A percentile compares a stretch with the other conserved stretches of the same genome.
Conservation (phyloP, 2,888 invertebrate species). For the Ditula angustiorana region DNA sequence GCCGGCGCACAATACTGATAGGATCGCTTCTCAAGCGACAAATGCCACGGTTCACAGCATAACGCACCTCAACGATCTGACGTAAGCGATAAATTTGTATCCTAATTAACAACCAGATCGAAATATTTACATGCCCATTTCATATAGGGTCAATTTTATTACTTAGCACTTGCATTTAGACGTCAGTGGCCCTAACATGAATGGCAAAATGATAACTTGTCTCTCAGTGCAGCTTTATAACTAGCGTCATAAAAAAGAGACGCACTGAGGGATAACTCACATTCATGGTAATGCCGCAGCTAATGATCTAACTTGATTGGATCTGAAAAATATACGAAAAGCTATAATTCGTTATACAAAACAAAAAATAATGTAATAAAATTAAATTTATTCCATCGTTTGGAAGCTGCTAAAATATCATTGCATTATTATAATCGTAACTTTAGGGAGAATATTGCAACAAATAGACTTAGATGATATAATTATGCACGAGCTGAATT, state of each 20-base stretch:
- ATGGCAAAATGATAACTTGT: too few relatives aligned
- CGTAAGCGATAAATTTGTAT: conserved; percentile 67
- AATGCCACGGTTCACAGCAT: conserved; percentile 53
- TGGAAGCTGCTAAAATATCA: conserved; percentile 33
- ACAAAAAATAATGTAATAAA: conserved; percentile 67
- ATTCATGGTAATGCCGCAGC: too few relatives aligned
- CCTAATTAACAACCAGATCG: conserved; percentile 71
- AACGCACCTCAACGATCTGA: conserved; percentile 61
- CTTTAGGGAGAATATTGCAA: conserved; percentile 80
- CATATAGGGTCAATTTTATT: conserved; percentile 47
- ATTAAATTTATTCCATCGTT: conserved; percentile 44
- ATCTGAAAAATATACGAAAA: conserved; percentile 61
- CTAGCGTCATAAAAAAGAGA: too few relatives aligned
- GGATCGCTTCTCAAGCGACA: conserved; percentile 37
- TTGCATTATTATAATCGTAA: conserved; percentile 51
- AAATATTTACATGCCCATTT: conserved; percentile 72
- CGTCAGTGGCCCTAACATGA: too few relatives aligned
- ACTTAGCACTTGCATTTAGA: conserved; percentile 40
- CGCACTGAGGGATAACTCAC: too few relatives aligned
- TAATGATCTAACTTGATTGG: conserved; percentile 63
- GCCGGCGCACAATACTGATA: conserved; percentile 37
- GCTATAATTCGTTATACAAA: conserved; percentile 63
- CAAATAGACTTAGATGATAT: conserved; percentile 67
- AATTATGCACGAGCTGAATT: conserved; percentile 65
- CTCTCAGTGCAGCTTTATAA: too few relatives aligned